These are phyloP conservation scores for Dastarcus helophoroides DNA, from an alignment of 2,888 invertebrate species.

Conservation along the genomic window DNA sequence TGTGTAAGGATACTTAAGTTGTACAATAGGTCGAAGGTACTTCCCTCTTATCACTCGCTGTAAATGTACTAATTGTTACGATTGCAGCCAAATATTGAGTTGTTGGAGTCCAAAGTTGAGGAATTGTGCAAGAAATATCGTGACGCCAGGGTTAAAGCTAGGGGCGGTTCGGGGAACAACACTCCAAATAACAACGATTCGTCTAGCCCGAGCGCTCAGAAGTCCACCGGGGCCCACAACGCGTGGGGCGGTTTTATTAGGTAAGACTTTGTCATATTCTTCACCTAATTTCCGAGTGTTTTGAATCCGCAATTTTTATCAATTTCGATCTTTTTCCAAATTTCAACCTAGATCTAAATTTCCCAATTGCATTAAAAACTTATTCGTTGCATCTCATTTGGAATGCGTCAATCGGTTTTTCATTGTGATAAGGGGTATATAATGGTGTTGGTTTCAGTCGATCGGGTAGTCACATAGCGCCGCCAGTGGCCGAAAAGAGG, in stretches of 20 bases:
- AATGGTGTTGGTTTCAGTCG: slow-evolving; percentile 24
- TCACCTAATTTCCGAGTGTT: background rate
- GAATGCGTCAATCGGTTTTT: background rate
- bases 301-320: background rate
- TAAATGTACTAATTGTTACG: too few species aligned
- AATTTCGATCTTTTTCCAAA: background rate
- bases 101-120: slow-evolving; percentile 62
- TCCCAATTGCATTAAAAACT: background rate
- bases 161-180: slow-evolving; percentile 41
- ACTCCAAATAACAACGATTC: slow-evolving; percentile 35
- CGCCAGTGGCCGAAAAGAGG: slow-evolving; percentile 30
- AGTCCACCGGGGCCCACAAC: slow-evolving; percentile 48
- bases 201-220: slow-evolving; percentile 38
- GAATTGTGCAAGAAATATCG: slow-evolving; percentile 60
- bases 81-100: slow-evolving; percentile 54
- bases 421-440: slow-evolving; percentile 4
- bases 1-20: slow-evolving; percentile 70
- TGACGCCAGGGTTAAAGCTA: slow-evolving; percentile 47
- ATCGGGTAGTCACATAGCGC: slow-evolving; percentile 35
- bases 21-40: slow-evolving; percentile 72
- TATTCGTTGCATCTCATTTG: slow-evolving; percentile 2
- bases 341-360: too few species aligned
- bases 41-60: slow-evolving; percentile 26
- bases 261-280: slow-evolving; percentile 24
- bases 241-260: slow-evolving; percentile 59